A percentile compares a stretch with the other conserved stretches of the same genome.
Evolutionary conservation across 2,113 vertebrate genomes (phyloP).

Genomic region (Festucalex cinctus): DNA sequence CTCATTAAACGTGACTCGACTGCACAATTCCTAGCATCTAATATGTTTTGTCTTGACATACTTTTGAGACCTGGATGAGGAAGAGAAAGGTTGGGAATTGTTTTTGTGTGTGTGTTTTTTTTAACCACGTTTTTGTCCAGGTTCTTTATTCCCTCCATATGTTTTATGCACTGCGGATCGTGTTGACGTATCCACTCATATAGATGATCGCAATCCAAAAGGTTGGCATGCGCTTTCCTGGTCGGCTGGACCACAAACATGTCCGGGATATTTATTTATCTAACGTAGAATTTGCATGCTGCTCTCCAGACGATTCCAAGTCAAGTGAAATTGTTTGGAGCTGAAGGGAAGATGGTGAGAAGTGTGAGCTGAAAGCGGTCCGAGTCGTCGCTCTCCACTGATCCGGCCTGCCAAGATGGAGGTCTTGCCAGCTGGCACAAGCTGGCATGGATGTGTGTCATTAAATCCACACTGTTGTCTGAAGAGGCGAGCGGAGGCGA

Average conservation of each 20-base stretch:
- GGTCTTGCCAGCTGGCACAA: conserved; percentile 61
- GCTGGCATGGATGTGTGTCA: conserved; percentile 66
- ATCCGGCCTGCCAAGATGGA: conserved; percentile 38
- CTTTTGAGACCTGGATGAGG: conserved; percentile 26
- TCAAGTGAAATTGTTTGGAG: conserved; percentile 49
- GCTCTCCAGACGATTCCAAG: conserved; percentile 46
- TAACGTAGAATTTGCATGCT: conserved; percentile 64
- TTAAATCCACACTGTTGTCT: conserved; percentile 73
- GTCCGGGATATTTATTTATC: conserved; percentile 69
- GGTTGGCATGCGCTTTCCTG: conserved; percentile 49
- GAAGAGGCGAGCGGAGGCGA: conserved; percentile 55
- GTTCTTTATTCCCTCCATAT: conserved; percentile 59
- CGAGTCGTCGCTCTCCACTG: conserved; percentile 57
- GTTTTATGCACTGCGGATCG: conserved; percentile 47
- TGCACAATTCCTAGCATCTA: conserved; percentile 4
- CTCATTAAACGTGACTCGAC: conserved; percentile 31
- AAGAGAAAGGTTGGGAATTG: conserved; percentile 37
- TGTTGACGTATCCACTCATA: conserved; percentile 53
- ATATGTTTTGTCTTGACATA: conserved; percentile 29
- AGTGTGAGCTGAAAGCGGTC: conserved; percentile 66
- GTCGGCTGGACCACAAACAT: conserved; percentile 65
- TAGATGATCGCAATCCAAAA: conserved; percentile 55
- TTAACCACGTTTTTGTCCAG: conserved; percentile 36
- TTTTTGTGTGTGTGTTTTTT: conserved; percentile 44
- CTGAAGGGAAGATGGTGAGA: conserved; percentile 54